These are phyloP conservation scores for Cataglyphis albicans DNA, from an alignment of 2,888 invertebrate genomes.

Conservation along the genomic window DNA sequence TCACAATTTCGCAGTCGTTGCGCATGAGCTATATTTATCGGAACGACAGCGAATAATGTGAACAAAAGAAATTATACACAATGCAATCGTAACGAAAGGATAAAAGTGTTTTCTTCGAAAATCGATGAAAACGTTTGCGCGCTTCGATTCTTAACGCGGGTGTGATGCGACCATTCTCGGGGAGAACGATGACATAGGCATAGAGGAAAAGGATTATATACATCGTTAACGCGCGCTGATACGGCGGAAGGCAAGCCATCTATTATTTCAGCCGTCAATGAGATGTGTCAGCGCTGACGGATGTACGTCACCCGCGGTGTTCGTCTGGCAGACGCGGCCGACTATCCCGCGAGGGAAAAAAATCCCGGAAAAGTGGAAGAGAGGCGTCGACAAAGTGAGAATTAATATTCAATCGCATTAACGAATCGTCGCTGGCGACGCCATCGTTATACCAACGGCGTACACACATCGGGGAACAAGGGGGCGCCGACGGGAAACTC, in stretches of 20 bases:
- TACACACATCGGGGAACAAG: conserved; percentile 62
- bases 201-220: conserved; percentile 70
- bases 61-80: neutral
- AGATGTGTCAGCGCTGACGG: conserved; percentile 76
- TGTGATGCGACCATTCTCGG: conserved; percentile 51
- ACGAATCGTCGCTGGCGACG: conserved; percentile 84
- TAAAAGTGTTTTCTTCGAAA: conserved; percentile 8
- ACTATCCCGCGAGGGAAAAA: conserved; percentile 65
- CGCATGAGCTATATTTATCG: neutral
- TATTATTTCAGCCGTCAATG: conserved; percentile 77
- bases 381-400: conserved; percentile 81
- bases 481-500: conserved; percentile 46
- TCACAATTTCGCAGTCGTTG: neutral
- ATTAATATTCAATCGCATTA: conserved; percentile 85
- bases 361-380: conserved; percentile 71
- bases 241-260: conserved; percentile 74
- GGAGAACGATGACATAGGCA: conserved; percentile 43
- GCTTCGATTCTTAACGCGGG: conserved; percentile 62
- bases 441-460: conserved; percentile 76
- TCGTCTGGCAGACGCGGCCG: conserved; percentile 70
- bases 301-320: conserved; percentile 77
- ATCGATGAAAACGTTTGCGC: conserved; percentile 59
- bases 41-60: neutral
- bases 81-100: too few species aligned
- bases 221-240: conserved; percentile 72